Conservation (phyloP, 2,113 vertebrate species). For the Perca schrenkii region DNA sequence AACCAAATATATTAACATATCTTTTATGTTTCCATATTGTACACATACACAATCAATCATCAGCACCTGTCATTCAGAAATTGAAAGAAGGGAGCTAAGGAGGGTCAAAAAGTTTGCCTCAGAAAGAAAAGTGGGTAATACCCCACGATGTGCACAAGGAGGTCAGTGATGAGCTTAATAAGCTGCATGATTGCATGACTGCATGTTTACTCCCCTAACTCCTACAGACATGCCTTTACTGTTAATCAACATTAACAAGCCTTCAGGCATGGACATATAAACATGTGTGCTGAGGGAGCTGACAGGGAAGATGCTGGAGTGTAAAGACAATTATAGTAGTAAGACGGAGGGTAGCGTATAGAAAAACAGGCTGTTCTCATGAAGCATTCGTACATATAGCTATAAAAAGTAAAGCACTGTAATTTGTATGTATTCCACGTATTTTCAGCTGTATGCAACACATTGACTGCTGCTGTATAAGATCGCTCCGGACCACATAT, state of each 20-base stretch:
- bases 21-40: background rate
- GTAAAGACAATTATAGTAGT: conserved; percentile 12
- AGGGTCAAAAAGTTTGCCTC: background rate
- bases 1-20: background rate
- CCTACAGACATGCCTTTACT: conserved; percentile 24
- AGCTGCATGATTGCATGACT: conserved; percentile 18
- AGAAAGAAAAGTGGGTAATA: conserved; percentile 3
- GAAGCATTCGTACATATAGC: no score
- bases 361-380: background rate
- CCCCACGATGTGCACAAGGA: conserved; percentile 5
- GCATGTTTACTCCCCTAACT: conserved; percentile 20
- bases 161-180: conserved; percentile 35
- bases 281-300: conserved; percentile 9
- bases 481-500: no score
- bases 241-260: conserved; percentile 56
- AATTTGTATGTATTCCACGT: no score
- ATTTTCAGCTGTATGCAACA: no score
- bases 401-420: no score
- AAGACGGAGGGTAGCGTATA: background rate
- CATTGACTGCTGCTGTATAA: no score
- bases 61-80: background rate
- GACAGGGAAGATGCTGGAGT: background rate
- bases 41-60: background rate
- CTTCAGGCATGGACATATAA: background rate
- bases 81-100: background rate